Base-by-base conservation (phyloP, 2,888 invertebrate species). In the Erebia ligea region DNA sequence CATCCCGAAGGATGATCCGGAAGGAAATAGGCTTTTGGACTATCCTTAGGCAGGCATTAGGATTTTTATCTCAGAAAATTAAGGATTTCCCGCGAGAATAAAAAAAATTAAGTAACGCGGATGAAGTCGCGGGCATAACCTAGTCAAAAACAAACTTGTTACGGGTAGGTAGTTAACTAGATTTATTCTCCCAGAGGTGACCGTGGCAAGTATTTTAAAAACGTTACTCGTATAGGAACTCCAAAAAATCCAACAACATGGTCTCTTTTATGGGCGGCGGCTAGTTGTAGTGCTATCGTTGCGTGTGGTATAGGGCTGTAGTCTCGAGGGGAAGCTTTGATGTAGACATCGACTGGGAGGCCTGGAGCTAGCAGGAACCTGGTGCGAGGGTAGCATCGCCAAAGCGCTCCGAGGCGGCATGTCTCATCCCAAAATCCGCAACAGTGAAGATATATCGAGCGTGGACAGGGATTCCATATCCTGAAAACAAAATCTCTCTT, bases 281-380 rank as follows among this genome's bases (percentile, higher is more conserved):
- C 85, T 15, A 91, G 68, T 72, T 90, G 89, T 17, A 91, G 65
- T 15, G 74, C 80, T 1, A 82, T 76, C n/a, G 59, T 65, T 0
- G 85, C 83, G 19, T 67, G 70, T 0, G 81, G 76, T 1, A 89
- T 73, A 0, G 86, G 83, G 0, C 84, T 73, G 0, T 62, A 19
- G n/a, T 68, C 69, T 2, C 82, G 80, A 10, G 91, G 91, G 1
- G 76, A 81, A 1, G 85, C 89, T 61, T 76, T 75, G 2, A 91
- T 75, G 52, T 68, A 78, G 1, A 91, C 58, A 17, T 81, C 77
- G 4, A 80, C 78, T 6, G 67, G 77, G 13, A 90, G 75, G 1
- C 92, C 92, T 52, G 91, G 84, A 3, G 89, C 83, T 17, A 91
- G 69, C 40, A 81, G 80, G 67, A 86, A 79, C 74, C 88, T 83